Evolutionary conservation across 2,797 vertebrate genomes (phyloP).

Genomic region (Tauraco hartlaubi): DNA sequence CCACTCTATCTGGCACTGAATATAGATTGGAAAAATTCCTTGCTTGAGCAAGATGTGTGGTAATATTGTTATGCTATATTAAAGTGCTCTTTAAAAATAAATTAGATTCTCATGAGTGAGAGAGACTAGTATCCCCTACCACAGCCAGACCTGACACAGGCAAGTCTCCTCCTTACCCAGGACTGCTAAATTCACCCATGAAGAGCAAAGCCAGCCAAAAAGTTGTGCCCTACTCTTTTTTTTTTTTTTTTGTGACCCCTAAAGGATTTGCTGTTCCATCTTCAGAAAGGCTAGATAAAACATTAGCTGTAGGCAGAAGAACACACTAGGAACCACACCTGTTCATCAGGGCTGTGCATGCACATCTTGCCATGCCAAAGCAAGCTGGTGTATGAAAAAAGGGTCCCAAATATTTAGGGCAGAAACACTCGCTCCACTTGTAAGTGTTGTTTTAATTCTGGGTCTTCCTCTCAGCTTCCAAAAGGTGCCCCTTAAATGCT

Average conservation of each 20-base stretch:
- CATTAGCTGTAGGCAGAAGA: neutral
- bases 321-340: neutral
- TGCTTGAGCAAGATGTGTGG: constrained; percentile 67
- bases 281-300: neutral
- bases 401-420: neutral
- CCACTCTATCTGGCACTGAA: constrained; percentile 52
- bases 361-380: neutral
- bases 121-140: neutral
- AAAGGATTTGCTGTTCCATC: neutral
- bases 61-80: constrained; percentile 60
- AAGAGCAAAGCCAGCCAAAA: neutral
- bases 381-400: neutral
- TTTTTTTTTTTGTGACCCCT: neutral
- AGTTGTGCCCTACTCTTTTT: neutral
- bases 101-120: constrained; percentile 27
- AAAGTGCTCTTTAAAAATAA: constrained; percentile 60
- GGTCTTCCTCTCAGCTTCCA: neutral
- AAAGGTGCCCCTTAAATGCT: neutral
- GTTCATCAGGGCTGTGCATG: neutral
- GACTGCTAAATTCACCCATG: neutral
- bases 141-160: neutral
- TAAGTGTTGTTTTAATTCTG: neutral
- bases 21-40: constrained; percentile 73
- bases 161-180: neutral
- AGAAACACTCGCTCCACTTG: neutral